Conservation (phyloP, 2,797 vertebrate genomes). For the Mormyrops boulengeri region DNA sequence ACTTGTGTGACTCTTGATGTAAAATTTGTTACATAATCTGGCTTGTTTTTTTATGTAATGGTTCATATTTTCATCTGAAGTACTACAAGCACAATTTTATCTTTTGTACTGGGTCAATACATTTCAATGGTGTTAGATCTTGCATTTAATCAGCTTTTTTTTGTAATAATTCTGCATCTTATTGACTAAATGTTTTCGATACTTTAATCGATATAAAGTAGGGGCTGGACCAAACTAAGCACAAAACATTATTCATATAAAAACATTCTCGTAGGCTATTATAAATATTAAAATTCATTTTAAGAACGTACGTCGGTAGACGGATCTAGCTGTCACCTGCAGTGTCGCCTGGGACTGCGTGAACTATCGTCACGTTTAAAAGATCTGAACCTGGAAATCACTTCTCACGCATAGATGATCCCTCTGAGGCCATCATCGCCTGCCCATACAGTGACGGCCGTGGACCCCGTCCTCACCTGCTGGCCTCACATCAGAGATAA, state of each 20-base stretch:
- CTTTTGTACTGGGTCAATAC: background rate
- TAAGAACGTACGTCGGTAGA: background rate
- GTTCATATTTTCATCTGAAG: background rate
- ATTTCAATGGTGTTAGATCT: background rate
- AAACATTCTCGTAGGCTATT: background rate
- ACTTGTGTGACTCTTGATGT: background rate
- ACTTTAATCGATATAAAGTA: background rate
- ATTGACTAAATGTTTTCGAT: background rate
- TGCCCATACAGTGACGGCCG: slow-evolving; percentile 25
- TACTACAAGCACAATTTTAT: background rate
- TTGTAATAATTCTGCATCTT: background rate
- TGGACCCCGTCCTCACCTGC: slow-evolving; percentile 36
- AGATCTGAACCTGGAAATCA: background rate
- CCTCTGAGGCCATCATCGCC: slow-evolving; percentile 14
- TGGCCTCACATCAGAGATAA: slow-evolving; percentile 41
- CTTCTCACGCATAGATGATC: slow-evolving; percentile 28
- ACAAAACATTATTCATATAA: background rate
- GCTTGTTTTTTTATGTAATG: background rate
- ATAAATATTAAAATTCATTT: background rate
- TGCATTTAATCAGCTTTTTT: background rate
- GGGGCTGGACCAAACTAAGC: background rate
- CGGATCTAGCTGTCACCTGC: background rate
- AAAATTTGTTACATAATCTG: background rate
- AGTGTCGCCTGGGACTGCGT: slow-evolving; percentile 6
- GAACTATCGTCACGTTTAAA: slow-evolving; percentile 18